Conservation (phyloP, 2,888 invertebrate species). For the Callosobruchus maculatus region DNA sequence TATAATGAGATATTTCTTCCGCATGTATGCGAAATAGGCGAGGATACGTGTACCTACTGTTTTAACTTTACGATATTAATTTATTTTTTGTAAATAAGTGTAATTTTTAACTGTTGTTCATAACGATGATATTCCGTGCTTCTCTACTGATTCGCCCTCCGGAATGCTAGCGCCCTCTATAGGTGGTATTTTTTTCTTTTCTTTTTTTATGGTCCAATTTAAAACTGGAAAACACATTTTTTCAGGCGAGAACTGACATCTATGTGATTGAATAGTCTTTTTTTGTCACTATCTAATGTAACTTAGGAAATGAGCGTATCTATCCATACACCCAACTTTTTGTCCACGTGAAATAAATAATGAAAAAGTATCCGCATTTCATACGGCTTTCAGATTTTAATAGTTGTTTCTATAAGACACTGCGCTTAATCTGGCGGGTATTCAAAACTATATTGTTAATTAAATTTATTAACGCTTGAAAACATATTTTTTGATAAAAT, state of each 20-base stretch:
- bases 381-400: too few species aligned
- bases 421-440: too few species aligned
- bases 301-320: not conserved
- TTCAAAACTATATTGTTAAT: too few species aligned
- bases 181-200: not conserved
- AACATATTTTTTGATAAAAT: too few species aligned
- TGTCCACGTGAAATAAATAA: too few species aligned
- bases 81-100: constrained; percentile 46
- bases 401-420: too few species aligned
- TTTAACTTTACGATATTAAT: constrained; percentile 37
- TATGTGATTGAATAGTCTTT: not conserved
- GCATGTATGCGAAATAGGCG: not conserved
- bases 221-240: not conserved
- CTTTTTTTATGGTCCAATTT: not conserved
- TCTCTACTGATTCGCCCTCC: constrained; percentile 32
- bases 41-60: constrained; percentile 37
- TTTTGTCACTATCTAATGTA: not conserved
- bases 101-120: constrained; percentile 36
- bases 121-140: constrained; percentile 38
- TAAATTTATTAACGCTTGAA: too few species aligned
- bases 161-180: not conserved
- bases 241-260: not conserved
- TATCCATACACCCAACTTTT: not conserved
- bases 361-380: too few species aligned
- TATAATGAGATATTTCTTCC: not conserved